These are phyloP conservation scores for Cylas formicarius DNA, from an alignment of 1,140 invertebrate species.

Conservation along the genomic window DNA sequence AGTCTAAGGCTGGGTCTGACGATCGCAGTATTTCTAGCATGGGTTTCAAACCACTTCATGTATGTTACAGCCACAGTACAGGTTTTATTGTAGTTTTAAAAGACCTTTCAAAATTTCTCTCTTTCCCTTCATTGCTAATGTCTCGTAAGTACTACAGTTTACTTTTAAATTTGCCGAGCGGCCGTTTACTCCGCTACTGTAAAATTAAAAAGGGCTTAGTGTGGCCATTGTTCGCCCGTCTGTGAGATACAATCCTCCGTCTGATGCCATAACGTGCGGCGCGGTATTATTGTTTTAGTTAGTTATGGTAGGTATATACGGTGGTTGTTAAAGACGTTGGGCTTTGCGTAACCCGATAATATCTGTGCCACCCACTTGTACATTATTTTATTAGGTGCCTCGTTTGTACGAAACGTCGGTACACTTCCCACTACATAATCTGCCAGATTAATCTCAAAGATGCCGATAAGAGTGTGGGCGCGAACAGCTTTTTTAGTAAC, in stretches of 20 bases:
- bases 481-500: slow-evolving; percentile 4
- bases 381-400: slow-evolving; percentile 22
- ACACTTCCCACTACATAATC: slow-evolving; percentile 12
- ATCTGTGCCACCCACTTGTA: slow-evolving; percentile 18
- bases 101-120: too few relatives aligned
- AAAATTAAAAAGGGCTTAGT: slow-evolving; percentile 16
- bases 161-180: too few relatives aligned
- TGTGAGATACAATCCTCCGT: slow-evolving; percentile 14
- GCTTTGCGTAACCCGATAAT: slow-evolving; percentile 21
- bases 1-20: too few relatives aligned
- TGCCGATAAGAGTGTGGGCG: slow-evolving; percentile 15
- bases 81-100: too few relatives aligned
- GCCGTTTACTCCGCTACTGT: slow-evolving; percentile 9
- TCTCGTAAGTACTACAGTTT: too few relatives aligned
- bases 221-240: slow-evolving; percentile 16
- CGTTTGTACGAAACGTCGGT: slow-evolving; percentile 17
- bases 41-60: too few relatives aligned
- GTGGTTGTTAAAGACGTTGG: slow-evolving; percentile 16
- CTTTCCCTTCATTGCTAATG: too few relatives aligned
- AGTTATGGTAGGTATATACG: slow-evolving; percentile 19
- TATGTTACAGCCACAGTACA: too few relatives aligned
- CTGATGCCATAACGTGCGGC: slow-evolving; percentile 11
- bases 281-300: slow-evolving; percentile 22
- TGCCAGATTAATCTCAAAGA: slow-evolving; percentile 15
- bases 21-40: too few relatives aligned